These are phyloP conservation scores for Sterrhoptilus dennistouni DNA, from an alignment of 2,113 vertebrate species.

Conservation along the genomic window DNA sequence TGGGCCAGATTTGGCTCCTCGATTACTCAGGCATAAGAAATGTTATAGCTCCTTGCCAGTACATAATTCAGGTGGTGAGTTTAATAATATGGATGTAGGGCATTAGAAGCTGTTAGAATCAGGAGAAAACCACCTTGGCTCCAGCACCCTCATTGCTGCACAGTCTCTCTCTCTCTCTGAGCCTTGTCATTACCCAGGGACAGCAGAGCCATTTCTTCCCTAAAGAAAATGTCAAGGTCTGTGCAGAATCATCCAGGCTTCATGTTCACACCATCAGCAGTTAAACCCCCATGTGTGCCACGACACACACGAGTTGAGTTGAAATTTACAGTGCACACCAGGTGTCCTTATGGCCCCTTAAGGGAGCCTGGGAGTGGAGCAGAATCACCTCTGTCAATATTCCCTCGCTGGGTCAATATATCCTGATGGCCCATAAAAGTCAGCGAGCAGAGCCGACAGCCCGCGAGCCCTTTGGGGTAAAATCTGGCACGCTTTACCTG, in stretches of 20 bases:
- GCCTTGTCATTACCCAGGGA: not conserved
- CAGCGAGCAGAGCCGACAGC: not conserved
- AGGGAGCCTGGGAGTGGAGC: not conserved
- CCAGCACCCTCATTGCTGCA: not conserved
- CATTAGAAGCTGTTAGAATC: not conserved
- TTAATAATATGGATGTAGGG: not conserved
- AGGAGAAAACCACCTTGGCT: not conserved
- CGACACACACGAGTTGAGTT: not conserved
- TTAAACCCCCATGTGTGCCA: not conserved
- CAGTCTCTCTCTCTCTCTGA: not conserved
- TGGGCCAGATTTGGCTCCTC: not conserved
- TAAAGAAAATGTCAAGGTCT: not conserved
- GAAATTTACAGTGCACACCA: not conserved
- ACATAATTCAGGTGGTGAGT: not conserved
- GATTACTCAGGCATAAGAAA: not conserved
- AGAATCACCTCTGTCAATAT: not conserved
- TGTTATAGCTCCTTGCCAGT: not conserved
- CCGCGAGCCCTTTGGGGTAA: not conserved
- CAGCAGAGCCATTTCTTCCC: not conserved
- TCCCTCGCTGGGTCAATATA: constrained; percentile 27
- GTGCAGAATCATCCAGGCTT: not conserved
- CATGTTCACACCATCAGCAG: rapidly evolving
- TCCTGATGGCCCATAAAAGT: constrained; percentile 48
- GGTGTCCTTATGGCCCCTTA: not conserved
- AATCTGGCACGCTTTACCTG: not conserved